Conservation (phyloP, 2,888 invertebrate species). For the Scelioninae gen. 1 region DNA sequence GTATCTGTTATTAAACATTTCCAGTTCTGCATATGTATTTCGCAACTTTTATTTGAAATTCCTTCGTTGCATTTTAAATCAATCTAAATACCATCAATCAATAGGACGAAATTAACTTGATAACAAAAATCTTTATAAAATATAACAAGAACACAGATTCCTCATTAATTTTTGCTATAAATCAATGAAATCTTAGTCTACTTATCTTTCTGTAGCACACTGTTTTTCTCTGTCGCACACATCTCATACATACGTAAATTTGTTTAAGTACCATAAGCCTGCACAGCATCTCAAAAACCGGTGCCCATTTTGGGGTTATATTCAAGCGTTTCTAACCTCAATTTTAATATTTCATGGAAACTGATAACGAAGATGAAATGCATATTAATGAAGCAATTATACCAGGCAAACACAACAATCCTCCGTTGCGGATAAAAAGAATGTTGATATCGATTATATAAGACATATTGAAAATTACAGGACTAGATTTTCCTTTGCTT, state of each 20-base stretch:
- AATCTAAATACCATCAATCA: conserved; percentile 9
- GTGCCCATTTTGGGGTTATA: conserved; percentile 11
- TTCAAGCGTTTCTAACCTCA: conserved; percentile 22
- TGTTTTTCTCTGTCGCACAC: conserved; percentile 21
- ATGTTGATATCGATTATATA: conserved; percentile 37
- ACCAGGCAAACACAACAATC: conserved; percentile 11
- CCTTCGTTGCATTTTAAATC: conserved; percentile 66
- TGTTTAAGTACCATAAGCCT: conserved; percentile 59
- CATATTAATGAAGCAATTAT: conserved; percentile 45
- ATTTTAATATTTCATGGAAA: conserved; percentile 32
- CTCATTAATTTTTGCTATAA: conserved; percentile 5
- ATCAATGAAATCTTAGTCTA: conserved; percentile 30
- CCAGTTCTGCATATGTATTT: conserved; percentile 34
- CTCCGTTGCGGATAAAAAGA: conserved; percentile 19
- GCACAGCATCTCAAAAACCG: conserved; percentile 39
- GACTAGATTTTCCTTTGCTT: not conserved
- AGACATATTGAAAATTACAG: conserved; percentile 32
- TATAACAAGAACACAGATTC: conserved; percentile 1
- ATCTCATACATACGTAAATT: conserved; percentile 40
- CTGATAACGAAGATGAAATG: conserved; percentile 30
- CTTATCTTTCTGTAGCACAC: conserved; percentile 12
- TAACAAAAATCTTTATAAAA: conserved; percentile 4
- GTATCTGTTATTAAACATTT: conserved; percentile 55
- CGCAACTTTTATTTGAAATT: conserved; percentile 48
- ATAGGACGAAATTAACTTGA: conserved; percentile 2